Evolutionary conservation across 2,797 vertebrate species (phyloP), one percentile per base, ranked within the genome.

Genomic region (Acrossocheilus wenchowensis): DNA sequence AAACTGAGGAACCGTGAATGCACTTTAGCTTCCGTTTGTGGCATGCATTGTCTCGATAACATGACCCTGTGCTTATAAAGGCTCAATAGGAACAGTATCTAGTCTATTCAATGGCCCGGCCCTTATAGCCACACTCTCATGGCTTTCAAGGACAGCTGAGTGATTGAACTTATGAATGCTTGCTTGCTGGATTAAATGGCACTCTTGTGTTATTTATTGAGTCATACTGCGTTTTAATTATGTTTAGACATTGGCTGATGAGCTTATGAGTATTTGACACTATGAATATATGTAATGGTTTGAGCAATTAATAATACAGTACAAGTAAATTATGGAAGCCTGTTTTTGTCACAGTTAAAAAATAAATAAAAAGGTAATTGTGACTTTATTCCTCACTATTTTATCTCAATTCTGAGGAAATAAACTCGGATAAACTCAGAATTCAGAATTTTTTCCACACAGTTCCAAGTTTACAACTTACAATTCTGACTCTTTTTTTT

Each of bases 1-100:
- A 73, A 64, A 64, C 39, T 75, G 72, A 57, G 81, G 52, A 83
- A 74, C 81, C 34, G 52, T 21, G 54, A 72, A 73, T 36, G 69
- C 9, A 43, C 48, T 19, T 9, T 57, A 74, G 69, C 39, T 62
- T 83, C 39, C 41, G 15, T 72, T 45, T 73, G 23, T 74, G 39
- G 26, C n/a, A 34, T 26, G 81, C 80, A 71, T 82, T 82, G 69
- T 83, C 39, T 62, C 3, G 0, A 41, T 45, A 10, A 60, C 23
- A 21, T 34, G 36, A 30, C 23, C 50, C 4, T 72, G 36, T 17
- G 19, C 12, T 71, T 41, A 41, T 21, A 12, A 73, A 73, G 2
- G n/a, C 23, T 60, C 26, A 66, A 26, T 66, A 34, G 14, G 62
- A 66, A 34, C 62, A 66, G 62, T 34, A 66, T 30, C 62, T 30